Conservation (phyloP, 2,113 vertebrate genomes). For the Carassius carassius region DNA sequence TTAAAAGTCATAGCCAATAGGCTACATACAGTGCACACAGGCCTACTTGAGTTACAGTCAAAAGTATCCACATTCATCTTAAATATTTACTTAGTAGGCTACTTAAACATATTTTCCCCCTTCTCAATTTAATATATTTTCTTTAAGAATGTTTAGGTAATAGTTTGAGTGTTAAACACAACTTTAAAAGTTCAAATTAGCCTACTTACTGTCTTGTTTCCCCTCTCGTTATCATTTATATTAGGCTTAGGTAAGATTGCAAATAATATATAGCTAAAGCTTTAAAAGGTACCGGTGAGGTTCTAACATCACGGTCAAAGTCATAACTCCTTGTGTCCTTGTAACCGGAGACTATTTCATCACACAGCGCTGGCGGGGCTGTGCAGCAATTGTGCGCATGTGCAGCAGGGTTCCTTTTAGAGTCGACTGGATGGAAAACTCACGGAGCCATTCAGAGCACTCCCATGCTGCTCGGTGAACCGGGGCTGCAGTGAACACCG, state of each 20-base stretch:
- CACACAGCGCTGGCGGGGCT: neutral
- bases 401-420: neutral
- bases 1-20: no score
- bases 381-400: constrained; percentile 11
- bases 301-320: constrained; percentile 15
- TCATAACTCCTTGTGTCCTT: neutral
- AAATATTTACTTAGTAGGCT: neutral
- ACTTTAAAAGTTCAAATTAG: neutral
- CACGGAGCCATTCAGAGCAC: constrained; percentile 7
- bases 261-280: neutral
- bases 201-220: neutral
- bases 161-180: neutral
- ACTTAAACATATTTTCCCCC: neutral
- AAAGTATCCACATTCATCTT: neutral
- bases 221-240: neutral
- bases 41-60: neutral
- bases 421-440: neutral
- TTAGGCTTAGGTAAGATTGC: no score
- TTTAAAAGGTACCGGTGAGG: neutral
- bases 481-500: neutral
- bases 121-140: neutral
- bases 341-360: constrained; percentile 15
- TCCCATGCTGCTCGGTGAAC: neutral
- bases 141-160: neutral
- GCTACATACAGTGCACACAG: no score